Evolutionary conservation across 2,797 vertebrate genomes (phyloP).

Genomic region (Sylvia borin): DNA sequence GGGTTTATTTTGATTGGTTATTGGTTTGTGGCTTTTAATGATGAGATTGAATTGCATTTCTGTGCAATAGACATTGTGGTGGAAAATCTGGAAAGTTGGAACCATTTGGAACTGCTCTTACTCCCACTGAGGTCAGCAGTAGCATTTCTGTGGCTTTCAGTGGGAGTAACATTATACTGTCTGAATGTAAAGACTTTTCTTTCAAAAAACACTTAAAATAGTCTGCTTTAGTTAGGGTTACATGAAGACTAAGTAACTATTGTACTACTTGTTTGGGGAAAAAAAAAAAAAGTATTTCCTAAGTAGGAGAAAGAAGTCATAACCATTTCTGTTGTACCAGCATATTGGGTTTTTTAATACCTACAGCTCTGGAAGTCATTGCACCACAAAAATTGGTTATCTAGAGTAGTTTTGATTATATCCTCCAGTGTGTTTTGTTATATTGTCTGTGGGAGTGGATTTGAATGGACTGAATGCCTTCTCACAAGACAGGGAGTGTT

Average conservation of each 20-base stretch:
- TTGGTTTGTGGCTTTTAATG: slow-evolving; percentile 10
- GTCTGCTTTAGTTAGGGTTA: not conserved
- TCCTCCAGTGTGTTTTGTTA: not conserved
- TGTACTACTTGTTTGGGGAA: not conserved
- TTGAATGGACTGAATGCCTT: not conserved
- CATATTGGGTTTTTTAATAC: not conserved
- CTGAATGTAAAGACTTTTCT: not conserved
- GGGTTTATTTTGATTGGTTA: slow-evolving; percentile 13
- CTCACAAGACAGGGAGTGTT: not conserved
- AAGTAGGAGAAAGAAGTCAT: not conserved
- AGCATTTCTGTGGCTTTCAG: slow-evolving; percentile 49
- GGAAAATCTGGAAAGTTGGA: not conserved
- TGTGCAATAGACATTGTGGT: not conserved
- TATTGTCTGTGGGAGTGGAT: not conserved
- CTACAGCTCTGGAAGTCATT: not conserved
- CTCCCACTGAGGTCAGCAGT: slow-evolving; percentile 24
- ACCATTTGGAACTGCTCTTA: not conserved
- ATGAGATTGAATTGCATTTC: not conserved
- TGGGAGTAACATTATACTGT: not conserved
- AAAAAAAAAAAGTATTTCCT: not conserved
- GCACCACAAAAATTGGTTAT: not conserved
- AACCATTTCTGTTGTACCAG: not conserved
- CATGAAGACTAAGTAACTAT: not conserved
- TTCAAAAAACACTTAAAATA: not conserved
- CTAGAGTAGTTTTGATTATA: not conserved